These are phyloP conservation scores for Macroramphosus scolopax DNA, from an alignment of 2,797 vertebrate species.

Conservation along the genomic window DNA sequence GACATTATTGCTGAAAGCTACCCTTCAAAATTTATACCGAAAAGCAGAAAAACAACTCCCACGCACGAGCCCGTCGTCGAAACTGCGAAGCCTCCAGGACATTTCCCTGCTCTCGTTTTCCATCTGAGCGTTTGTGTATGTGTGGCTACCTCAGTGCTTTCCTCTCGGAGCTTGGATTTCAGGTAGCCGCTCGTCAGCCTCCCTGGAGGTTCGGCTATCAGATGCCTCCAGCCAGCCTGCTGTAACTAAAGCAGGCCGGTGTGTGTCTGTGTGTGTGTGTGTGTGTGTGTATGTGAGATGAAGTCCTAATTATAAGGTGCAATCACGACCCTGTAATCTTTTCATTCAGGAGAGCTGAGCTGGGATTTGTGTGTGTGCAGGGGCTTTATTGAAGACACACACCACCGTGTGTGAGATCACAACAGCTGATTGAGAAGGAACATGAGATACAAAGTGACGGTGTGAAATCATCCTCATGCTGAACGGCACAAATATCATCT, in stretches of 20 bases:
- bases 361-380: conserved; percentile 22
- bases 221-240: conserved; percentile 67
- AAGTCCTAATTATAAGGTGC: conserved; percentile 65
- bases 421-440: too few species aligned
- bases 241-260: conserved; percentile 67
- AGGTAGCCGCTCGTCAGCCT: conserved; percentile 57
- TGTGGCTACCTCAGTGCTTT: conserved; percentile 32
- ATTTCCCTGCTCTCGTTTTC: not conserved
- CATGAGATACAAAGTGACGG: too few species aligned
- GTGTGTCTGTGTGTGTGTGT: conserved; percentile 27
- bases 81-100: conserved; percentile 7
- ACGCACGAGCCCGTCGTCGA: conserved; percentile 9
- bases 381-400: too few species aligned
- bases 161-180: conserved; percentile 59
- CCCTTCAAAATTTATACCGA: too few species aligned
- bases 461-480: too few species aligned
- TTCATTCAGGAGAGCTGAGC: conserved; percentile 46
- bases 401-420: too few species aligned
- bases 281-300: conserved; percentile 13
- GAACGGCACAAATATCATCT: too few species aligned
- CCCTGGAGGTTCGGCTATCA: conserved; percentile 65
- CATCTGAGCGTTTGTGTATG: conserved; percentile 9
- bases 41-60: too few species aligned
- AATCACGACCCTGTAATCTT: conserved; percentile 66
- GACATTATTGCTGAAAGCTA: too few species aligned